Percentiles rank a stretch among this genome's conserved stretches.
These are phyloP conservation scores for Aphaenogaster ashmeadi DNA, from an alignment of 1,140 invertebrate genomes.

Conservation along the genomic window DNA sequence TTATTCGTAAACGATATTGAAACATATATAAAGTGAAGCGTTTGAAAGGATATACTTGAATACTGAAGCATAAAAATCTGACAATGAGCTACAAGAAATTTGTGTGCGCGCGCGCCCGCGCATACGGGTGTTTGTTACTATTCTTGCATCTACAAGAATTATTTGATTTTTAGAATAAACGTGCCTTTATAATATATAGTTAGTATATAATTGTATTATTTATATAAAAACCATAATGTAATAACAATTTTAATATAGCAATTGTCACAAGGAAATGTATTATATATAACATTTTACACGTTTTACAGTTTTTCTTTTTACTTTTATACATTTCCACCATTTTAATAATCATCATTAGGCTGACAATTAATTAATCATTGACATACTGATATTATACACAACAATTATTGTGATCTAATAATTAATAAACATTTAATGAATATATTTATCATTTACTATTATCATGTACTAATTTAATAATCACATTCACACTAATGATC, in stretches of 20 bases:
- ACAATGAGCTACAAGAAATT: background rate
- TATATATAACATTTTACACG: background rate
- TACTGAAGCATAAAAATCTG: background rate
- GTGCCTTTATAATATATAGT: background rate
- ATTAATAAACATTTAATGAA: constrained; percentile 20
- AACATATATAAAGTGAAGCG: background rate
- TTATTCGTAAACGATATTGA: background rate
- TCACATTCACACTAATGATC: background rate
- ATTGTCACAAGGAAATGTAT: constrained; percentile 1
- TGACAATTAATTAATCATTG: background rate
- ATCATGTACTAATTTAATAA: constrained; percentile 19
- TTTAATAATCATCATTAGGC: background rate
- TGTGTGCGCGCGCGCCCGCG: background rate
- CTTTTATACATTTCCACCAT: background rate
- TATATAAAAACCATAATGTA: background rate
- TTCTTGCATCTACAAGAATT: background rate
- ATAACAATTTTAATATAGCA: background rate
- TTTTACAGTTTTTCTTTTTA: background rate
- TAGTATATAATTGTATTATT: background rate
- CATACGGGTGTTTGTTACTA: background rate
- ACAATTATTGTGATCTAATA: constrained; percentile 8
- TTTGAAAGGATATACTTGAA: background rate
- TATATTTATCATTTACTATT: constrained; percentile 7
- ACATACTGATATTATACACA: constrained; percentile 6
- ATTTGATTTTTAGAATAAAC: background rate